These are phyloP conservation scores for Mystacides longicornis DNA, from an alignment of 2,888 invertebrate species.

Conservation along the genomic window DNA sequence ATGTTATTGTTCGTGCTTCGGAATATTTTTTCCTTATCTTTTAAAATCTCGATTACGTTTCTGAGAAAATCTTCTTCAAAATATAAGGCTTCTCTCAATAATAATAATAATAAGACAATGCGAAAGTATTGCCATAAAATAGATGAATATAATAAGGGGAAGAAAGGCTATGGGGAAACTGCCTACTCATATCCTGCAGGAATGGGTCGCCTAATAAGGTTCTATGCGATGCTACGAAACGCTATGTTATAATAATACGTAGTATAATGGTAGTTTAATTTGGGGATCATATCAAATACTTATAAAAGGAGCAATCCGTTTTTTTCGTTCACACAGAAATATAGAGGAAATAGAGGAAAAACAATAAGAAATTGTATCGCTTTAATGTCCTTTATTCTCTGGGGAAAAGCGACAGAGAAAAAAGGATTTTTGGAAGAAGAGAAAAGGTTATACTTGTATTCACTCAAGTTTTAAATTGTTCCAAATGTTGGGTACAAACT, in stretches of 20 bases:
- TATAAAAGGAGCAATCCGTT: not conserved
- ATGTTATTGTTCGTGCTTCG: too few relatives aligned
- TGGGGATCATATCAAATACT: slow-evolving; percentile 6
- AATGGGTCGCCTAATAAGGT: not conserved
- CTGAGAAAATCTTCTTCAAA: too few relatives aligned
- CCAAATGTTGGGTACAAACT: not conserved
- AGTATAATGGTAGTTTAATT: slow-evolving; percentile 11
- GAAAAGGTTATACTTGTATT: not conserved
- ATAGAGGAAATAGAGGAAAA: not conserved
- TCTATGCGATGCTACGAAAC: too few relatives aligned
- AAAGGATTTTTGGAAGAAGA: not conserved
- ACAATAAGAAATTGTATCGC: slow-evolving; percentile 6
- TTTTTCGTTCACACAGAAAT: not conserved
- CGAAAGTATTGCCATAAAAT: too few relatives aligned
- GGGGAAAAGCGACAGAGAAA: not conserved
- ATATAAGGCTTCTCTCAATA: too few relatives aligned
- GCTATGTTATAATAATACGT: slow-evolving; percentile 9
- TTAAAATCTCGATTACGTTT: too few relatives aligned
- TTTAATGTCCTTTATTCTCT: not conserved
- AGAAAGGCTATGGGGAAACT: too few relatives aligned
- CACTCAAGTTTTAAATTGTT: not conserved
- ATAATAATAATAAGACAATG: too few relatives aligned
- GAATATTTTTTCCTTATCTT: too few relatives aligned
- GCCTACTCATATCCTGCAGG: too few relatives aligned
- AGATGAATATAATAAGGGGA: too few relatives aligned